Conservation (phyloP, 1,140 invertebrate genomes). For the Euschistus heros region DNA sequence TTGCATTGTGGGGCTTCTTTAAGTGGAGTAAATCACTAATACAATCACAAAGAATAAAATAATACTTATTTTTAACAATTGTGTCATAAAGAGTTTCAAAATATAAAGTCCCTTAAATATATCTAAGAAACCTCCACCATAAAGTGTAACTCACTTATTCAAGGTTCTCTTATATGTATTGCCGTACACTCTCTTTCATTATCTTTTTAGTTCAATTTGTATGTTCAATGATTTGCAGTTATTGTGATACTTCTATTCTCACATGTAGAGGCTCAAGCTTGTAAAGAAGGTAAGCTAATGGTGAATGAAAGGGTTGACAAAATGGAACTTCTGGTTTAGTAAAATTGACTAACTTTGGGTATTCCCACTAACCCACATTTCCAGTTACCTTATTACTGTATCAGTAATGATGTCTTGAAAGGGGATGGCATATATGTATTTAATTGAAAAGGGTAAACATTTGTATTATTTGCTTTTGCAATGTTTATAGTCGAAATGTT, state of each 20-base stretch:
- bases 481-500: not conserved
- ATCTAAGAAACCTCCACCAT: not conserved
- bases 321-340: not conserved
- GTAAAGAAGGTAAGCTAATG: not conserved
- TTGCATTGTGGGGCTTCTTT: too few species aligned
- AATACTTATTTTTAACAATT: too few species aligned
- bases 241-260: conserved; percentile 7
- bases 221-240: conserved; percentile 9
- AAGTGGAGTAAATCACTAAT: too few species aligned
- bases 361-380: not conserved
- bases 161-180: not conserved
- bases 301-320: not conserved
- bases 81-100: too few species aligned
- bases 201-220: not conserved
- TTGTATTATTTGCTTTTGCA: not conserved
- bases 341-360: not conserved
- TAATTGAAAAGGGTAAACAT: not conserved
- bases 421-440: not conserved
- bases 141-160: not conserved
- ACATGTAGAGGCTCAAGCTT: not conserved
- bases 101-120: too few species aligned
- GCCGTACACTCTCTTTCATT: not conserved
- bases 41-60: too few species aligned
- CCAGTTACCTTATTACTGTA: not conserved
- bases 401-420: not conserved